Base-by-base conservation (phyloP, 2,113 vertebrate genomes). In the Mustelus asterias region DNA sequence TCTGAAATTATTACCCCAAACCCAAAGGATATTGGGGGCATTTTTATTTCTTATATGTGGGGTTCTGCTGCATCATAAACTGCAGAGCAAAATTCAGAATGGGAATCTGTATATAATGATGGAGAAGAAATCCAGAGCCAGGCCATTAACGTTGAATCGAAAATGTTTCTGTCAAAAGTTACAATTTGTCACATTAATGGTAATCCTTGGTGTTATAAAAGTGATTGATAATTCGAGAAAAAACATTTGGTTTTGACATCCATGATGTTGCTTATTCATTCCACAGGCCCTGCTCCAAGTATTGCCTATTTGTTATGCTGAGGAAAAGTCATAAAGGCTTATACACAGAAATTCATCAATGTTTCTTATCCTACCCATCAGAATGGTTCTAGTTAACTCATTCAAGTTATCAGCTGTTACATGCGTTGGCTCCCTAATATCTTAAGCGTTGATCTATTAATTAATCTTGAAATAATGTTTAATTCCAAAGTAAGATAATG, bases 111-210 rank as follows among this genome's bases (percentile, higher is more conserved):
- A 14, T 26, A 95, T 63, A 37, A 93, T 72, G 41, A 26, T 26
- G 41, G 11, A 44, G 67, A 44, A 67, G 26, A 95, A 29, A 13
- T 16, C 10, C 33, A 72, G 41, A 95, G 41, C 24, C 60, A 93
- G 58, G 11, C 6, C 37, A 95, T 70, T 95, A 95, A 72, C 63
- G 3, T n/a, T 44, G 37, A 70, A 95, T 41, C 44, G 18, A 29
- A 94, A 94, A 70, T 41, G 41, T 94, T 94, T 70, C 65, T 94
- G 67, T 54, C 93, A 94, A 94, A 94, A 94, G 67, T 94, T 44
- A 44, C 37, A 29, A 89, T 58, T 89, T 89, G 48, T 58, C 24
- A 89, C 24, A 83, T 41, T 83, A 7, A 58, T 58, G 26, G 24
- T 29, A 94, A 94, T 70, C 67, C 24, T 60, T 70, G 65, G 60